Conservation (phyloP, 2,888 invertebrate species). For the Diarsia dahlii region DNA sequence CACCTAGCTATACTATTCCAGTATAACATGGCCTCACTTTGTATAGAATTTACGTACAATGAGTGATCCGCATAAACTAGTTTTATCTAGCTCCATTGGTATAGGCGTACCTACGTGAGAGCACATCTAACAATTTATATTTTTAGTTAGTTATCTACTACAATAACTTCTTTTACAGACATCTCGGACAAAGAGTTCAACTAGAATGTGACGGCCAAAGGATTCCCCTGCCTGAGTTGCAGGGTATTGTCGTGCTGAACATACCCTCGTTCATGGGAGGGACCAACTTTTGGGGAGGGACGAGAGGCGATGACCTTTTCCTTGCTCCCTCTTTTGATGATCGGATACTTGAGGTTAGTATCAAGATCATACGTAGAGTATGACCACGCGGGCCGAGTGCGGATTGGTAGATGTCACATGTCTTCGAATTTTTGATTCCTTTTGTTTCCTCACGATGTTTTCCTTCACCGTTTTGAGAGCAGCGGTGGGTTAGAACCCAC, state of each 20-base stretch:
- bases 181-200: conserved; percentile 98
- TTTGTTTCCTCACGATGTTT: no score
- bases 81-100: no score
- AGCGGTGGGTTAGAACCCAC: no score
- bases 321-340: conserved; percentile 98
- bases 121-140: background rate
- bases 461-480: no score
- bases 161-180: conserved; percentile 81
- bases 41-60: no score
- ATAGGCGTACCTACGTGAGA: background rate
- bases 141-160: background rate
- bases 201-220: conserved; percentile 99
- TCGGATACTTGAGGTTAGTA: conserved; percentile 95
- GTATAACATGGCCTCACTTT: no score
- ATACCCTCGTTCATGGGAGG: conserved; percentile 99
- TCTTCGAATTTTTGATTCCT: no score
- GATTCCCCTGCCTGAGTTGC: conserved; percentile 98
- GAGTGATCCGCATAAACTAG: no score
- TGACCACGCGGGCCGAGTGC: no score
- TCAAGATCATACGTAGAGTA: no score
- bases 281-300: conserved; percentile 99
- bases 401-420: no score
- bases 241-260: conserved; percentile 99
- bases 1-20: no score
- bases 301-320: conserved; percentile 97